phyloP scores from a whole-genome alignment of 2,888 invertebrate species.

The Aphodius sticticus region DNA sequence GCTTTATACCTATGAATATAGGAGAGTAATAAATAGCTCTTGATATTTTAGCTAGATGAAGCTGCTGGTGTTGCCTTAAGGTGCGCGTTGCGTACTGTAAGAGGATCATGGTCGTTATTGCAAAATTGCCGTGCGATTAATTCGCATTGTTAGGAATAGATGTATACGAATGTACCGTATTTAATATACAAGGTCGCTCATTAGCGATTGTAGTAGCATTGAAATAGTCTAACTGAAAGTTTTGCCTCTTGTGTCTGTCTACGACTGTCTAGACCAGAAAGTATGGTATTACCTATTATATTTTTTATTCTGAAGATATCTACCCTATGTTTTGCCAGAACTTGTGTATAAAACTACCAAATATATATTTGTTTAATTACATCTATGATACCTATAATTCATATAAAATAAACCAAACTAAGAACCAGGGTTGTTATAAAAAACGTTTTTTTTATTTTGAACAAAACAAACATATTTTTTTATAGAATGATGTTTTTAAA shows the following conservation, averaged over 20 bases:
- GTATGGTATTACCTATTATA: too few relatives aligned
- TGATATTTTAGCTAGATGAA: background rate
- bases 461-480: too few relatives aligned
- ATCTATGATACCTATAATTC: too few relatives aligned
- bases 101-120: background rate
- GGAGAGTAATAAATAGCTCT: background rate
- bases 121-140: background rate
- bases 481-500: too few relatives aligned
- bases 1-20: background rate
- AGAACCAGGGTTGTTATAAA: too few relatives aligned
- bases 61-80: background rate
- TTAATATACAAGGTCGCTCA: background rate
- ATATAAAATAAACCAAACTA: too few relatives aligned
- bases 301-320: too few relatives aligned
- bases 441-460: too few relatives aligned
- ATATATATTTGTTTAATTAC: too few relatives aligned
- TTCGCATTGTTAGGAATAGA: background rate
- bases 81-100: background rate
- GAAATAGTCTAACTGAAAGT: constrained; percentile 4
- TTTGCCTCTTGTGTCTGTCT: background rate
- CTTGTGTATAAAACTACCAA: too few relatives aligned
- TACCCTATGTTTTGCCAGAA: too few relatives aligned
- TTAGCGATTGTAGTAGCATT: background rate
- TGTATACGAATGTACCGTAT: background rate
- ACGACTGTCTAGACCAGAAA: too few relatives aligned